Base-by-base conservation (phyloP, 2,113 vertebrate species). In the Strix aluco region DNA sequence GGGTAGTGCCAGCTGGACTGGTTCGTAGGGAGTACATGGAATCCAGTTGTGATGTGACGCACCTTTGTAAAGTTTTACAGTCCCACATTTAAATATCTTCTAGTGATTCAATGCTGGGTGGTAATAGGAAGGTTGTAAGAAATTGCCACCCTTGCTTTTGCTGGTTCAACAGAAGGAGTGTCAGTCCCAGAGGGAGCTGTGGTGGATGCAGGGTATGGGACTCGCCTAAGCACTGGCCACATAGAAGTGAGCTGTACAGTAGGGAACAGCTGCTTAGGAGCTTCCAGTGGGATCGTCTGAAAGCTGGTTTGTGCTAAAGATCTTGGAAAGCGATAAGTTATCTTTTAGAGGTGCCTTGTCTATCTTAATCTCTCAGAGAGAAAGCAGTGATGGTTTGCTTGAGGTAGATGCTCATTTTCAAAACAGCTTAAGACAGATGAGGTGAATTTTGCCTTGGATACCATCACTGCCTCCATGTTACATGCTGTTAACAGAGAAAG, bases 171-270 rank as follows among this genome's bases (percentile, higher is more conserved):
- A 34, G 49, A 52, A 63, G 32, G 42, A 66, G 21, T 32, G 23
- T 83, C 51, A 65, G 63, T 81, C 40, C 30, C 22, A 29, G 54
- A n/a, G 32, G 6, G 21, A 10, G 32, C 29, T 84, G 27, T 62
- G 30, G 40, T 65, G 46, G 27, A 49, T 63, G 26, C 0, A 0
- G 15, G 5, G 0, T 54, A 27, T 49, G 49, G 62, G 38, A 61
- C 36, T 94, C 2, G 2, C 18, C 58, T 86, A 55, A 77, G 59
- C 5, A 1, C 10, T 12, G 2, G 46, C 29, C 15, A 2, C 0
- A 1, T 14, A 34, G 20, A 74, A 94, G 5, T 74, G 23, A 27
- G 13, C 40, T 74, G 17, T 66, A 10, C 1, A 3, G 29, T 30
- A 57, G 9, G 40, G 59, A 84, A 32, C 22, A 69, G 15, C 65